These are phyloP conservation scores for Silvanus unidentatus DNA, from an alignment of 2,888 invertebrate species.

Conservation along the genomic window DNA sequence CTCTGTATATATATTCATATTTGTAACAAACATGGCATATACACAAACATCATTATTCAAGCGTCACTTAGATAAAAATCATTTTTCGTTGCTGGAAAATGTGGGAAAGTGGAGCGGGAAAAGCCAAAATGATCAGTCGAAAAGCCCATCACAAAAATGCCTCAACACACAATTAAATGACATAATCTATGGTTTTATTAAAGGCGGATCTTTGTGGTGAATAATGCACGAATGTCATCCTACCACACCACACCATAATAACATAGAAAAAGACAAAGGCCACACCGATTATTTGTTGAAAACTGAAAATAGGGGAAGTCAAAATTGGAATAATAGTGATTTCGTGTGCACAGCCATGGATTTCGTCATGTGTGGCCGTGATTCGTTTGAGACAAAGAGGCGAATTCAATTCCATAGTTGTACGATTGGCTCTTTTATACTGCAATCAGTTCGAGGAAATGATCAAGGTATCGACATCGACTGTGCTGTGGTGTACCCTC, in stretches of 20 bases:
- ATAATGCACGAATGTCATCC: too few relatives aligned
- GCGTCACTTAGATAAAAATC: background rate
- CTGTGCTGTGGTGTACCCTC: constrained; percentile 8
- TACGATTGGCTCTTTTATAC: constrained; percentile 31
- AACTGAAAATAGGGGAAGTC: background rate
- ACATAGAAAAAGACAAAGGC: too few relatives aligned
- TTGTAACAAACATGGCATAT: too few relatives aligned
- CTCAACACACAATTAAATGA: too few relatives aligned
- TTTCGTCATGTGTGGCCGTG: constrained; percentile 37
- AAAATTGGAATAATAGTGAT: constrained; percentile 23
- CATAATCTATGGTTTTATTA: too few relatives aligned
- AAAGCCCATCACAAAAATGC: too few relatives aligned
- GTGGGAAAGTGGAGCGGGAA: background rate
- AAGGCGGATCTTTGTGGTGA: too few relatives aligned
- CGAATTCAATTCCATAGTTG: constrained; percentile 27
- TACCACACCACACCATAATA: too few relatives aligned
- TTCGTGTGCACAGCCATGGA: constrained; percentile 25
- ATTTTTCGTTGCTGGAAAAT: background rate
- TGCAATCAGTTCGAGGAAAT: constrained; percentile 36
- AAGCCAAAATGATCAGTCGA: background rate
- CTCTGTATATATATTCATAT: constrained; percentile 9
- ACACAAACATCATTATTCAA: too few relatives aligned
- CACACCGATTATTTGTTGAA: too few relatives aligned
- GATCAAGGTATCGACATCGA: constrained; percentile 31
- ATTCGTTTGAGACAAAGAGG: constrained; percentile 32